phyloP scores from a whole-genome alignment of 1,140 invertebrate genomes.

The Triops longicaudatus region DNA sequence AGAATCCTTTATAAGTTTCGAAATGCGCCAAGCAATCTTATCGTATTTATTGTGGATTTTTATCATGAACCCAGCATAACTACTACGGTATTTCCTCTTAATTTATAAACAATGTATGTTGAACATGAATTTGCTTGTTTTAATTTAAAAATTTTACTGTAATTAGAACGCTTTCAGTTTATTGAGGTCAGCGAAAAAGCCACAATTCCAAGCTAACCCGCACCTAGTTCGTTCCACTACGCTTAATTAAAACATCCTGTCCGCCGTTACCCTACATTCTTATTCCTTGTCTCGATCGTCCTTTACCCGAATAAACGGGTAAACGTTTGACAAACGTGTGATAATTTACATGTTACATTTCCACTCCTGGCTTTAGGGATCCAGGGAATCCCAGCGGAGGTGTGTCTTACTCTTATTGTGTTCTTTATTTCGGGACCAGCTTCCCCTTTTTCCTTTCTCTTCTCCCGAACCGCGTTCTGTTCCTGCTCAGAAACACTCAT shows the following conservation, averaged over 20 bases:
- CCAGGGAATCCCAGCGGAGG: background rate
- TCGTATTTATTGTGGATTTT: too few relatives aligned
- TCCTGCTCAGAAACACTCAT: background rate
- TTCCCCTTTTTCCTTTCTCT: background rate
- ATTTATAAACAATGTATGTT: too few relatives aligned
- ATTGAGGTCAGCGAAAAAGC: background rate
- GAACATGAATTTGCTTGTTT: too few relatives aligned
- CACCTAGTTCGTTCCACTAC: background rate
- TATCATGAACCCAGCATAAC: too few relatives aligned
- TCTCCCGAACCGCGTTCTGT: background rate
- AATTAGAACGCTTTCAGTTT: background rate
- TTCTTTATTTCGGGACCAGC: conserved; percentile 2
- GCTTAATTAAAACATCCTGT: background rate
- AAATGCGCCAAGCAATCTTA: too few relatives aligned
- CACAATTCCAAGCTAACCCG: background rate
- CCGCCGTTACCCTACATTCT: background rate
- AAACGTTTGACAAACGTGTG: too few relatives aligned
- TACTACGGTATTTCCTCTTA: too few relatives aligned
- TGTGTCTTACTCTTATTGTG: background rate
- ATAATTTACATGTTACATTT: too few relatives aligned
- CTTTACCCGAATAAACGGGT: background rate
- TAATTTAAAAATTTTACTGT: too few relatives aligned
- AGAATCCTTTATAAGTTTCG: too few relatives aligned
- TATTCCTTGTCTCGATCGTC: background rate
- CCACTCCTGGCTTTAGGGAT: background rate